A percentile compares a stretch with the other conserved stretches of the same genome.
Evolutionary conservation across 2,113 vertebrate species (phyloP).

Genomic region (Egretta garzetta): DNA sequence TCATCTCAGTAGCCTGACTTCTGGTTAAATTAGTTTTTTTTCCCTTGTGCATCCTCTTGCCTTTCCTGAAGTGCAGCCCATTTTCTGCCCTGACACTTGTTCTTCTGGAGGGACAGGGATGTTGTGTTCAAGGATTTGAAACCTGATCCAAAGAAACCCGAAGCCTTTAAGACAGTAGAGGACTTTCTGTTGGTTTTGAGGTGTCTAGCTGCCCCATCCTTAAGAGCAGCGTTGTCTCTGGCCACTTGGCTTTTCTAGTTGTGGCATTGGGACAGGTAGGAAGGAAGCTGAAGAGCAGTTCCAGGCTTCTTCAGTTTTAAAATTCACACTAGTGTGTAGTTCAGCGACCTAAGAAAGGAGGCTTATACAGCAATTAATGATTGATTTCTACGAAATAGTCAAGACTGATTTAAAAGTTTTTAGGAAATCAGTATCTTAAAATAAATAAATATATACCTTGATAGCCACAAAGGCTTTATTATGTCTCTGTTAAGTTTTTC

Average conservation of each 20-base stretch:
- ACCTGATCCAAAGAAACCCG: background rate
- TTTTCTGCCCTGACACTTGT: background rate
- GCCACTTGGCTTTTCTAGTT: background rate
- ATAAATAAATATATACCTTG: background rate
- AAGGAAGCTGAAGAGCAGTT: background rate
- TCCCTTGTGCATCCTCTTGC: background rate
- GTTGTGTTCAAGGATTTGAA: background rate
- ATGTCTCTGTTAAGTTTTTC: background rate
- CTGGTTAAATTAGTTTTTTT: background rate
- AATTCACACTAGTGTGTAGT: background rate
- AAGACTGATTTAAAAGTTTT: background rate
- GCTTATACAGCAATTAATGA: background rate
- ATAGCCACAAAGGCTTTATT: background rate
- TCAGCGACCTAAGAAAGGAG: background rate
- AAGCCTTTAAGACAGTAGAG: background rate
- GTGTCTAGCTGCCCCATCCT: background rate
- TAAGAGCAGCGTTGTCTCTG: background rate
- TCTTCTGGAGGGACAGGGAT: background rate
- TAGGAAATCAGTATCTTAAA: background rate
- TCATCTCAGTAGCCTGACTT: background rate
- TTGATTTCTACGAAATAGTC: background rate
- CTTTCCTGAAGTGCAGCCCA: background rate
- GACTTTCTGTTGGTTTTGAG: background rate
- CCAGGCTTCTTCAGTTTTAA: accelerated
- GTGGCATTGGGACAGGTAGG: background rate